Evolutionary conservation across 2,888 invertebrate genomes (phyloP).

Genomic region (Lithosia quadra): DNA sequence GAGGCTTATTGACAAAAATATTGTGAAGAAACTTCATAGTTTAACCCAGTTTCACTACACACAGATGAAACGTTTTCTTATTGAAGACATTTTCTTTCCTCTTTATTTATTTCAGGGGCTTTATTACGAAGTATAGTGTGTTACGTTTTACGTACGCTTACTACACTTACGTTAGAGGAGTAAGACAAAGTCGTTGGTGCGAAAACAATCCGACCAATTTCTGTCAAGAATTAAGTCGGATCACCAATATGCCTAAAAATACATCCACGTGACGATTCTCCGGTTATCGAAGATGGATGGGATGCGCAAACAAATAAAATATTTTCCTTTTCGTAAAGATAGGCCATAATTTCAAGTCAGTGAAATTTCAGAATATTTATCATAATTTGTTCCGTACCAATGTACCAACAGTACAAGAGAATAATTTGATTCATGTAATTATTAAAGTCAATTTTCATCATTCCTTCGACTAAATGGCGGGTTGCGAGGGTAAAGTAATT

Average conservation of each 20-base stretch:
- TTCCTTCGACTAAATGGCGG: conserved; percentile 74
- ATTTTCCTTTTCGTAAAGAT: conserved; percentile 26
- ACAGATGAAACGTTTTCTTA: background rate
- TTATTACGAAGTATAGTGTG: background rate
- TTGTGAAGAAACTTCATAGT: background rate
- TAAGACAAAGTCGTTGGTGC: background rate
- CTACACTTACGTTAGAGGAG: background rate
- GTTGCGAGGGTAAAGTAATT: conserved; percentile 80
- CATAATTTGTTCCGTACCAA: conserved; percentile 40
- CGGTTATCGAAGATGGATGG: background rate
- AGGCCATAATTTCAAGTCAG: conserved; percentile 29
- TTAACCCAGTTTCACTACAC: background rate
- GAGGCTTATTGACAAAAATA: too few species aligned
- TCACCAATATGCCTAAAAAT: background rate
- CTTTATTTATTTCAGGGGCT: background rate
- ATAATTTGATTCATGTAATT: conserved; percentile 72
- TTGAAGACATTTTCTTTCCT: background rate
- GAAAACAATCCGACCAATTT: background rate
- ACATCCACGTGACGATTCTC: background rate
- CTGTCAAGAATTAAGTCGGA: background rate
- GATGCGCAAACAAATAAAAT: background rate
- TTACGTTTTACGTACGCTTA: background rate
- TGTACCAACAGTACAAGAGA: conserved; percentile 48
- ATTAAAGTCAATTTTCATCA: conserved; percentile 79
- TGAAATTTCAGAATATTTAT: conserved; percentile 28